Conservation (phyloP, 1,140 invertebrate species). For the Drosophila orena region DNA sequence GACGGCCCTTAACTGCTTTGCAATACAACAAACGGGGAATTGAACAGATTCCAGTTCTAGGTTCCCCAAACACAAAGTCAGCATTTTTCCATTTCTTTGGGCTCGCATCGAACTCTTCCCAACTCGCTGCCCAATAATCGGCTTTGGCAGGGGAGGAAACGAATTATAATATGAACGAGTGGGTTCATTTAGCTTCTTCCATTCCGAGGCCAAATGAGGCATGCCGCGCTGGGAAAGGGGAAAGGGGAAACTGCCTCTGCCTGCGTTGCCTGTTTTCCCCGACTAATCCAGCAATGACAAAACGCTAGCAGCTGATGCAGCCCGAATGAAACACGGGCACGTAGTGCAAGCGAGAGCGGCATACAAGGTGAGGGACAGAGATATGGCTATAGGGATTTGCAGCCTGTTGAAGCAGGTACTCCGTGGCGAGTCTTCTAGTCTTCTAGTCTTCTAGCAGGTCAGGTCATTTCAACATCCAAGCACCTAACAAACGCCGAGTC, state of each 20-base stretch:
- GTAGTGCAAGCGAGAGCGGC: neutral
- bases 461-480: constrained; percentile 42
- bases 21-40: neutral
- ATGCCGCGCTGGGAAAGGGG: constrained; percentile 22
- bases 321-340: constrained; percentile 12
- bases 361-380: neutral
- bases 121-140: constrained; percentile 40
- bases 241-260: neutral
- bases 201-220: constrained; percentile 31
- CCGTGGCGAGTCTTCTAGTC: neutral
- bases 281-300: constrained; percentile 63
- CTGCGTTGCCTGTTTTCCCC: neutral
- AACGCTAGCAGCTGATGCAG: constrained; percentile 44
- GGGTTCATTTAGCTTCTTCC: constrained; percentile 24
- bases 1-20: too few species aligned
- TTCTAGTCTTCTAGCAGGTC: constrained; percentile 6
- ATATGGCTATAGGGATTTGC: constrained; percentile 14
- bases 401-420: constrained; percentile 55
- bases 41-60: constrained; percentile 30
- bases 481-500: constrained; percentile 61
- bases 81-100: constrained; percentile 35
- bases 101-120: constrained; percentile 22
- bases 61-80: constrained; percentile 44
- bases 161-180: constrained; percentile 66
- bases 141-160: constrained; percentile 49